Evolutionary conservation across 2,888 invertebrate species (phyloP).

Genomic region (Tipula lateralis): DNA sequence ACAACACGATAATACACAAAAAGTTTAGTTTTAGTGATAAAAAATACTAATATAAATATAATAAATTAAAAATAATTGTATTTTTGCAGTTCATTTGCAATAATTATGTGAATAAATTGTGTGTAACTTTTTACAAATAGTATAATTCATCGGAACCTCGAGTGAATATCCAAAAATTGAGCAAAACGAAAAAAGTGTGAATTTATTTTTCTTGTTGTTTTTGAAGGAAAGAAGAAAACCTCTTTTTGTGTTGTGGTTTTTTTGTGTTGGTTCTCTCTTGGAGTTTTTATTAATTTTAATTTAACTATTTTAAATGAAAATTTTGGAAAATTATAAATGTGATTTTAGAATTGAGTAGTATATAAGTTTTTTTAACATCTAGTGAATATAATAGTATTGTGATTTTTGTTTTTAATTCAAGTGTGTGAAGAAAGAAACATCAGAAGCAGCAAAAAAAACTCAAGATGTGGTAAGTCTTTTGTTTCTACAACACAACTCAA

Average conservation of each 20-base stretch:
- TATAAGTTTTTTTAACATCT: neutral
- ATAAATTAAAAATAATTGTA: neutral
- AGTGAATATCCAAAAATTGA: neutral
- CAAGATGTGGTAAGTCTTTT: slow-evolving; percentile 24
- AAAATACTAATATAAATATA: neutral
- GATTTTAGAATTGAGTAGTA: neutral
- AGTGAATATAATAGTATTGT: neutral
- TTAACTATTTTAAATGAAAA: slow-evolving; percentile 5
- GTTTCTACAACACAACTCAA: neutral
- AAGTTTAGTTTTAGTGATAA: neutral
- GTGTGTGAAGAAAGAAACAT: neutral
- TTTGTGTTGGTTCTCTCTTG: neutral
- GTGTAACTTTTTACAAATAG: neutral
- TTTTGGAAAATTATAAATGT: slow-evolving; percentile 5
- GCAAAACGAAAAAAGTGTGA: neutral
- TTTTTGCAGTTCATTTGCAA: neutral
- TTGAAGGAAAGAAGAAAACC: neutral
- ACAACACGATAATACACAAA: slow-evolving; percentile 7
- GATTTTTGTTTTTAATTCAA: neutral
- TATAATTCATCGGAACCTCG: neutral
- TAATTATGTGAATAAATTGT: slow-evolving; percentile 11
- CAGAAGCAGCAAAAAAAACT: neutral
- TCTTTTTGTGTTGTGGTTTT: slow-evolving; percentile 14
- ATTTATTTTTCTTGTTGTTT: neutral
- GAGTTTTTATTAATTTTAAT: neutral